phyloP scores from a whole-genome alignment of 1,140 invertebrate species.

The Tetragnatha versicolor region DNA sequence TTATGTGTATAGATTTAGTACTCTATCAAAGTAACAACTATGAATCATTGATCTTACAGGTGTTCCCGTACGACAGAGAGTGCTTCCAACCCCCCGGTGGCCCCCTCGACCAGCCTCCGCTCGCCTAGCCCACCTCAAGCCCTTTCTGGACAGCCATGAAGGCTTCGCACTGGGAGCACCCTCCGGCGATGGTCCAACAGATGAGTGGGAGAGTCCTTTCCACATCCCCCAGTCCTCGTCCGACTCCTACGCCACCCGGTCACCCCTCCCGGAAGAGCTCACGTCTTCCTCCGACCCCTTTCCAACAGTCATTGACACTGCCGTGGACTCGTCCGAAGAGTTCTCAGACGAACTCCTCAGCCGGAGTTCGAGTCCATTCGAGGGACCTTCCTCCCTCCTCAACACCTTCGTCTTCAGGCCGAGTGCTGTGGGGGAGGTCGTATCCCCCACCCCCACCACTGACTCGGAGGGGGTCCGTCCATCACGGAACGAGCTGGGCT shows the following conservation, averaged over 20 bases:
- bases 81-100: background rate
- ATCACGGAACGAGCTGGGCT: background rate
- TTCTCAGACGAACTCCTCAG: background rate
- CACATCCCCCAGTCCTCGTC: background rate
- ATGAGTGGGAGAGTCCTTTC: background rate
- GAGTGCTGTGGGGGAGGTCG: background rate
- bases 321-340: background rate
- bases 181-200: constrained; percentile 32
- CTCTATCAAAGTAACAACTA: too few species aligned
- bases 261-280: constrained; percentile 23
- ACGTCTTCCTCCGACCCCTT: background rate
- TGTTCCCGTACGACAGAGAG: background rate
- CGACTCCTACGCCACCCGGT: background rate
- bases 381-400: constrained; percentile 48
- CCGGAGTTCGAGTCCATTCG: constrained; percentile 9
- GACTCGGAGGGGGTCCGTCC: background rate
- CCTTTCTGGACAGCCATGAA: background rate
- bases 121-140: background rate
- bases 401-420: constrained; percentile 45
- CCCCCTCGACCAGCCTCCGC: background rate
- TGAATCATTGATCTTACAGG: too few species aligned
- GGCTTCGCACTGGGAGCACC: background rate
- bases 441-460: background rate
- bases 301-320: constrained; percentile 23
- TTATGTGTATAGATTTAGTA: too few species aligned